phyloP scores from a whole-genome alignment of 2,888 invertebrate species.

The Pherbina coryleti region DNA sequence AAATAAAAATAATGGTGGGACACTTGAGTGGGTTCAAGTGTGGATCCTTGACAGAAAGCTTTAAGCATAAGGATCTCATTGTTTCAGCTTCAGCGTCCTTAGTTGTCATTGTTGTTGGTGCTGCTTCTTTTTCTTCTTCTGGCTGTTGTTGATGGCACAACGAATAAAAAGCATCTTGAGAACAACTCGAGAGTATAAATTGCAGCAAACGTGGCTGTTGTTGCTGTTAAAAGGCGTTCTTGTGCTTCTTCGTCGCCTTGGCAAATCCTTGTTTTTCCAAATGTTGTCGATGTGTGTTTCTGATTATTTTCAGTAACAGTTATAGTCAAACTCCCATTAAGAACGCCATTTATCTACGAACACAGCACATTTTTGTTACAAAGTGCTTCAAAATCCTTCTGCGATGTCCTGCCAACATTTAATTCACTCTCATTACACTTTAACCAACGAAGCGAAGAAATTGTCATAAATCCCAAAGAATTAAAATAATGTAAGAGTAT shows the following conservation, averaged over 20 bases:
- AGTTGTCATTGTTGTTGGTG: constrained; percentile 24
- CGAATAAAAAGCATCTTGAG: constrained; percentile 39
- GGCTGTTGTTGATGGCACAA: constrained; percentile 36
- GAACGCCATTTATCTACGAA: too few relatives aligned
- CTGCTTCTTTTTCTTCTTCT: constrained; percentile 28
- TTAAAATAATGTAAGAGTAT: too few relatives aligned
- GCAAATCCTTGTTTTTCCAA: neutral
- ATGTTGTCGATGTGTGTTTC: neutral
- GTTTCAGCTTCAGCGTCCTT: constrained; percentile 38
- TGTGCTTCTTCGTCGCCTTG: too few relatives aligned
- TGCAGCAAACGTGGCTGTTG: neutral
- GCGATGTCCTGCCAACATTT: too few relatives aligned
- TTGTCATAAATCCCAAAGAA: too few relatives aligned
- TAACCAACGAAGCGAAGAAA: too few relatives aligned
- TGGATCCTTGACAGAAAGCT: constrained; percentile 45
- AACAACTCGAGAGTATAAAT: constrained; percentile 5
- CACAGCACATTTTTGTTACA: too few relatives aligned
- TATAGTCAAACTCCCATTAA: neutral
- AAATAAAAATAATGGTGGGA: constrained; percentile 34
- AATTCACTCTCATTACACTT: too few relatives aligned
- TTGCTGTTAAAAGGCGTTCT: too few relatives aligned
- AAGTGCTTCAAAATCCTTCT: too few relatives aligned
- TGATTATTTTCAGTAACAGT: neutral
- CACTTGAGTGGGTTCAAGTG: constrained; percentile 60
- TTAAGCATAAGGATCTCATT: constrained; percentile 48